Evolutionary conservation across 2,797 vertebrate species (phyloP).

Genomic region (Protosalanx chinensis): DNA sequence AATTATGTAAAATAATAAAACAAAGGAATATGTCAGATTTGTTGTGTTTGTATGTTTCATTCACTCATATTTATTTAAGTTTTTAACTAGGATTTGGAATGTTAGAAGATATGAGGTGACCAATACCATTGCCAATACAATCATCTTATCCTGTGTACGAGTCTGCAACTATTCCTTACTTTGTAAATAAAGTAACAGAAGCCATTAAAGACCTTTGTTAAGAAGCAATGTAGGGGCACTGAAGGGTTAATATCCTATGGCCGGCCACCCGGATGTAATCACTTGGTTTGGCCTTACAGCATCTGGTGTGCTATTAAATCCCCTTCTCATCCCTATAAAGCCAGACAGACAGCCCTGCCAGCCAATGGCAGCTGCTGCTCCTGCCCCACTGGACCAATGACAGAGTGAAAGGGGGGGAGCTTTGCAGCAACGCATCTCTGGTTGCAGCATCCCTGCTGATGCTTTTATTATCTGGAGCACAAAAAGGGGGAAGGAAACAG

Average conservation of each 20-base stretch:
- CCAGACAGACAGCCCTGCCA: conserved; percentile 56
- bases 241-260: conserved; percentile 72
- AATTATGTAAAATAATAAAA: neutral
- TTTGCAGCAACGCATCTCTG: conserved; percentile 56
- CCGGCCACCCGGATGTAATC: conserved; percentile 72
- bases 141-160: neutral
- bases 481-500: conserved; percentile 57
- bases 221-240: conserved; percentile 24
- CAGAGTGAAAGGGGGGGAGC: conserved; percentile 55
- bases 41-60: neutral
- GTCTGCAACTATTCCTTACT: neutral
- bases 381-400: conserved; percentile 62
- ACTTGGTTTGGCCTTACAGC: conserved; percentile 56
- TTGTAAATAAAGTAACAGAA: neutral
- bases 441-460: conserved; percentile 74
- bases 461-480: conserved; percentile 67
- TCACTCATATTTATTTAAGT: neutral
- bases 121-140: neutral
- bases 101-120: neutral
- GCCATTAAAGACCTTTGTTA: neutral
- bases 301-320: conserved; percentile 74
- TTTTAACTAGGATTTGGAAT: neutral
- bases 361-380: conserved; percentile 60
- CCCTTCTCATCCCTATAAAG: conserved; percentile 71
- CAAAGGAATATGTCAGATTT: too few relatives aligned